Base-by-base conservation (phyloP, 2,888 invertebrate genomes). In the Rhagophthalmus giganteus region DNA sequence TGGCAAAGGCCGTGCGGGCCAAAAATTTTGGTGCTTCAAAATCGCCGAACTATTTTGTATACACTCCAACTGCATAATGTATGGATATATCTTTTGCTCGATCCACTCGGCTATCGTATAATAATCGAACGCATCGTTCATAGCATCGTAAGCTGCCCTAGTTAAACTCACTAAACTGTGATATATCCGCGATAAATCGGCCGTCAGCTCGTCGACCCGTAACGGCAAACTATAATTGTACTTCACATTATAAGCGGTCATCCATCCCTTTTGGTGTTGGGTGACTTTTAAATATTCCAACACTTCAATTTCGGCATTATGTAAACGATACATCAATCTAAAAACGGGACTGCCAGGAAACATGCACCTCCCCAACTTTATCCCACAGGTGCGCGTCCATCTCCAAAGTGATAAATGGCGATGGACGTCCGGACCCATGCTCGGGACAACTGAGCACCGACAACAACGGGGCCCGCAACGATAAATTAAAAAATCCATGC, bases 221-320 rank as follows among this genome's bases (percentile, higher is more conserved):
- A 81, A 68, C 0, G 86, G 84, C 40, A 85, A 82, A 55, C 84
- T 82, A 66, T 84, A 87, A 65, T 84, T 84, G 61, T 83, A 81
- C n/a, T 81, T 74, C 2, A 85, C 76, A 67, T 86, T 86, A 68
- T 86, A 88, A 16, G 81, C 78, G 12, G 86, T 85, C 77, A 88
- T 78, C 87, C 87, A 88, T 16, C 85, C 76, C 62, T 72, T 74
- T 15, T 71, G 65, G 27, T 66, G 63, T 5, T 65, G 66, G 1
- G 70, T 72, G 7, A 65, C 54, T 42, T 70, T 72, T 6, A 76
- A 49, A 54, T 70, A 77, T 11, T 77, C 75, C 20, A 70, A 67
- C 1, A 72, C 74, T 60, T 78, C 78, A 20, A 63, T 60, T 59
- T 76, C 75, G 2, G 73, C 68, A 13, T 71, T 69, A 52, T 76